Evolutionary conservation across 2,797 vertebrate genomes (phyloP), one percentile per base, ranked within the genome.

Genomic region (Antrozous pallidus): DNA sequence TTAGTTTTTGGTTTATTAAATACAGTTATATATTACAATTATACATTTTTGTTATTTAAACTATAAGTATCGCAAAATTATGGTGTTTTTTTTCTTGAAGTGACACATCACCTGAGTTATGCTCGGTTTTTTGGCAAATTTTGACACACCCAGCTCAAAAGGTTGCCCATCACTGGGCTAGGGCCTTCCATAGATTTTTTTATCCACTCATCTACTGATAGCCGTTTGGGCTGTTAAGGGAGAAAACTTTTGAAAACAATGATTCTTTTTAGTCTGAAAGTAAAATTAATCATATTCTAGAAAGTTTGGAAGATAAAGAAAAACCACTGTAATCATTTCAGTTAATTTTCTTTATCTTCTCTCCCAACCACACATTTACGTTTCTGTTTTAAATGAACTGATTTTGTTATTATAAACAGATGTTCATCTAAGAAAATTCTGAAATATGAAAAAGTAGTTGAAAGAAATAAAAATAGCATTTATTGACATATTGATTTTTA

Each of bases 321-420:
- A 75, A 75, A 82, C 12, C 4, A n/a, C n/a, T 74, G 17, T 87
- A 78, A 71, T 8, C 11, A 61, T 90, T 86, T 80, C 10, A 73
- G 24, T 93, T 92, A 24, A 73, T 81, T 89, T 86, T 85, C 67
- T 84, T 91, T 26, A 36, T 82, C 47, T 88, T 65, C 78, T 87
- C 81, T 40, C 22, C 65, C n/a, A n/a, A 47, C 6, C 38, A 4
- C 1, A 56, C 38, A 49, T 56, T 88, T 87, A 70, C 81, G 9
- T 87, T 93, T 54, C 86, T 83, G 6, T 90, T 94, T 74, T 94
- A 45, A 83, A 75, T 71, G 58, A 84, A 77, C 77, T 69, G 54
- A 80, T 81, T 88, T 92, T 91, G 4, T 93, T 95, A 26, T 36
- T 88, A 40, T 91, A 74, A 92, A 63, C 31, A 51, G 8, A 10